These are phyloP conservation scores for Fundulus diaphanus DNA, from an alignment of 2,797 vertebrate species.

Conservation along the genomic window DNA sequence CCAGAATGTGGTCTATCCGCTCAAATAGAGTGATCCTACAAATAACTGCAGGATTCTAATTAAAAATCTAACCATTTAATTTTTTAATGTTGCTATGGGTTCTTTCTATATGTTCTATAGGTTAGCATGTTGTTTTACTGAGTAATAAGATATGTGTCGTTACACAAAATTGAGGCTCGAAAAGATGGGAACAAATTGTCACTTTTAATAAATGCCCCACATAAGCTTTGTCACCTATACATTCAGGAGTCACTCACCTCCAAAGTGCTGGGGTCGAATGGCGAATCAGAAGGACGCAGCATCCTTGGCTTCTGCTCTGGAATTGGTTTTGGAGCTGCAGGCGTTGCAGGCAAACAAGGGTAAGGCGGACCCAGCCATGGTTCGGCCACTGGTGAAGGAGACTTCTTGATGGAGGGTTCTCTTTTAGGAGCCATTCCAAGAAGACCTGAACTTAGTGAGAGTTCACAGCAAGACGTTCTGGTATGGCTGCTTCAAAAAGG, in stretches of 20 bases:
- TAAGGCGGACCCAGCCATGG: conserved; percentile 82
- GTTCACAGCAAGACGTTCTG: conserved; percentile 21
- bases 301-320: conserved; percentile 80
- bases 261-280: conserved; percentile 83
- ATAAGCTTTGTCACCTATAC: conserved; percentile 42
- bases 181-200: not conserved
- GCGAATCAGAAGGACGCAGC: conserved; percentile 78
- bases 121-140: not conserved
- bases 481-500: conserved; percentile 32
- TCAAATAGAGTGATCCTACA: conserved; percentile 2
- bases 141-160: not conserved
- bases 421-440: conserved; percentile 79
- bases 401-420: conserved; percentile 82
- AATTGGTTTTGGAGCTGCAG: conserved; percentile 60
- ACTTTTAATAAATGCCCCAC: conserved; percentile 41
- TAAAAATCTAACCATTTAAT: not conserved
- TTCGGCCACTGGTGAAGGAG: conserved; percentile 70
- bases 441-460: conserved; percentile 10
- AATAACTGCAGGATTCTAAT: not conserved
- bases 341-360: conserved; percentile 66
- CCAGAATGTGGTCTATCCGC: not conserved
- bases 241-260: conserved; percentile 74
- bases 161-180: no score
- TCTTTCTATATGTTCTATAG: no score
- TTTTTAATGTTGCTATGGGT: not conserved